These are phyloP conservation scores for Lasioglossum malachurum DNA, from an alignment of 2,888 invertebrate species.

Conservation along the genomic window DNA sequence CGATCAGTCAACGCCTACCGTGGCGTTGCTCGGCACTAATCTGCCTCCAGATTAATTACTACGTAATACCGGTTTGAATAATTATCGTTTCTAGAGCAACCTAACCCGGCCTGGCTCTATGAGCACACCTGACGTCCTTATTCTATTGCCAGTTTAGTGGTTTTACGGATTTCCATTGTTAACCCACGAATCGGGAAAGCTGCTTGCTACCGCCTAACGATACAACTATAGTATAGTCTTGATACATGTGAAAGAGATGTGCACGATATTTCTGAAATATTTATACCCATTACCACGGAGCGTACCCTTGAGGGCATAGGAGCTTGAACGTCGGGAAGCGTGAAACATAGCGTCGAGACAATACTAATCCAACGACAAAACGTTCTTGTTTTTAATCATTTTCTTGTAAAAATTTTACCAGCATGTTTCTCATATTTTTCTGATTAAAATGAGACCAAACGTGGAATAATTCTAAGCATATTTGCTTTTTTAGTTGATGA, in stretches of 20 bases:
- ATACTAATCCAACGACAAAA: not conserved
- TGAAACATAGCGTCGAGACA: not conserved
- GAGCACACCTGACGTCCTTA: conserved; percentile 51
- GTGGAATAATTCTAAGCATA: too few relatives aligned
- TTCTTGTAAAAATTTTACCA: not conserved
- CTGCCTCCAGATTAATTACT: conserved; percentile 82
- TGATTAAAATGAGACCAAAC: not conserved
- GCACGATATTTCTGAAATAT: not conserved
- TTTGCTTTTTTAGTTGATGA: too few relatives aligned
- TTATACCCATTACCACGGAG: not conserved
- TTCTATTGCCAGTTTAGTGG: conserved; percentile 37
- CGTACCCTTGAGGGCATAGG: not conserved
- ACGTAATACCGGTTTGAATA: conserved; percentile 79
- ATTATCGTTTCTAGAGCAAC: conserved; percentile 77
- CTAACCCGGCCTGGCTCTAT: conserved; percentile 43
- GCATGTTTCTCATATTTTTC: not conserved
- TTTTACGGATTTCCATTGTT: conserved; percentile 33
- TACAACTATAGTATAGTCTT: not conserved
- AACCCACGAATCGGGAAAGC: not conserved
- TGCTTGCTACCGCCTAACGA: not conserved
- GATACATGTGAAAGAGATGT: not conserved
- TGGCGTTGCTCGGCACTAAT: conserved; percentile 79
- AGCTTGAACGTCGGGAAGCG: not conserved
- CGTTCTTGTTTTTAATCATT: not conserved
- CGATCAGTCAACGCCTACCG: conserved; percentile 83